Conservation (phyloP, 2,888 invertebrate genomes). For the Euplexia lucipara region DNA sequence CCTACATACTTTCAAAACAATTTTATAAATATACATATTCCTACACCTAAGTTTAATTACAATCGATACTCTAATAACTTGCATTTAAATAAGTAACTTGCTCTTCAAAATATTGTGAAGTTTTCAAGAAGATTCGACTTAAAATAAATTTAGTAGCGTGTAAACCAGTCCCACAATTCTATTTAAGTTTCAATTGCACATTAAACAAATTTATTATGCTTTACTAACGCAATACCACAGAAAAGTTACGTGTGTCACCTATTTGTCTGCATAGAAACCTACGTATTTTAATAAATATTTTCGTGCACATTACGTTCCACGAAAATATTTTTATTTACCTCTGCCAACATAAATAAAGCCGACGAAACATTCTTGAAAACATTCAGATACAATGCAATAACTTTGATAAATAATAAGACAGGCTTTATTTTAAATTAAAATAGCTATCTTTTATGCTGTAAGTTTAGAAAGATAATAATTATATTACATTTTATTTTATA, state of each 20-base stretch:
- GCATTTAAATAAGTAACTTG: neutral
- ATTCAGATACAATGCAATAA: slow-evolving; percentile 26
- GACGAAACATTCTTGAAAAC: slow-evolving; percentile 27
- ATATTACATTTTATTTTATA: slow-evolving; percentile 53
- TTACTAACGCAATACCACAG: slow-evolving; percentile 70
- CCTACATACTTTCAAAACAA: neutral
- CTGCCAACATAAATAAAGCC: slow-evolving; percentile 49
- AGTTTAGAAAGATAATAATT: slow-evolving; percentile 54
- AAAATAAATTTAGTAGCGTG: slow-evolving; percentile 57
- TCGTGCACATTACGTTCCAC: slow-evolving; percentile 30
- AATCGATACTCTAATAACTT: neutral
- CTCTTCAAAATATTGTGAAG: slow-evolving; percentile 14
- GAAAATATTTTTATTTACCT: slow-evolving; percentile 54
- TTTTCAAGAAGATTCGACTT: slow-evolving; percentile 48
- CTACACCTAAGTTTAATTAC: neutral
- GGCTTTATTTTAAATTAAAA: slow-evolving; percentile 6
- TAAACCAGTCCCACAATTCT: slow-evolving; percentile 75
- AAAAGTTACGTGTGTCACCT: slow-evolving; percentile 69
- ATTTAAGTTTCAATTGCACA: slow-evolving; percentile 86
- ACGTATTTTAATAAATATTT: slow-evolving; percentile 49
- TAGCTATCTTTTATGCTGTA: neutral
- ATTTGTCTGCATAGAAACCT: slow-evolving; percentile 57
- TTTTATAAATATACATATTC: neutral
- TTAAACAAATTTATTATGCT: slow-evolving; percentile 86
- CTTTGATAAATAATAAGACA: slow-evolving; percentile 23